phyloP scores from a whole-genome alignment of 2,888 invertebrate species.

The Cremastinae sp. region DNA sequence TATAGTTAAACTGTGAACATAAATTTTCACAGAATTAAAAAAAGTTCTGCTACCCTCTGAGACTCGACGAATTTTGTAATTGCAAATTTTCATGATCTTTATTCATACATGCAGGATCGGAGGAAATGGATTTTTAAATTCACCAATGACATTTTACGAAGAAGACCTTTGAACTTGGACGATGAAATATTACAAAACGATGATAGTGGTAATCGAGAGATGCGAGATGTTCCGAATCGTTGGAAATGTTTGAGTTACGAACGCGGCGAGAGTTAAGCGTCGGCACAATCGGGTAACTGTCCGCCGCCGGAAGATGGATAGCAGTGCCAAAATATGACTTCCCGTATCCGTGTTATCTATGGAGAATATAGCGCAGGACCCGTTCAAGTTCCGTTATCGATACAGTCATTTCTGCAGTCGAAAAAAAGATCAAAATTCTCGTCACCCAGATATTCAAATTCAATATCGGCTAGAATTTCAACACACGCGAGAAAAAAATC shows the following conservation, averaged over 20 bases:
- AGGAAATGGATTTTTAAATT: conserved; percentile 1
- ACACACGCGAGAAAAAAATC: neutral
- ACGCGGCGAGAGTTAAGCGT: conserved; percentile 67
- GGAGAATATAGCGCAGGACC: conserved; percentile 26
- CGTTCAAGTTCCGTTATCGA: conserved; percentile 55
- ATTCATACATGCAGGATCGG: neutral
- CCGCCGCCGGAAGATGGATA: conserved; percentile 70
- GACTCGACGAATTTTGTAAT: neutral
- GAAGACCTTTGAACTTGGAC: conserved; percentile 23
- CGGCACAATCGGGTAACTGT: conserved; percentile 68
- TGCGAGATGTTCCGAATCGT: conserved; percentile 41
- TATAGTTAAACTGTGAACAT: too few relatives aligned
- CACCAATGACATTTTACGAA: neutral
- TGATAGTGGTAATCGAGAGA: conserved; percentile 40
- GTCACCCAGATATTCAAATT: neutral
- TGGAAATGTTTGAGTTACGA: conserved; percentile 65
- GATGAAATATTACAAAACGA: conserved; percentile 46
- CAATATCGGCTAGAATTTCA: conserved; percentile 8
- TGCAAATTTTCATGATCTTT: neutral
- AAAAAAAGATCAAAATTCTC: conserved; percentile 42
- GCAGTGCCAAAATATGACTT: conserved; percentile 72
- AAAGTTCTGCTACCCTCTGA: too few relatives aligned
- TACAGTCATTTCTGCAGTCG: conserved; percentile 41
- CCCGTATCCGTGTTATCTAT: conserved; percentile 64
- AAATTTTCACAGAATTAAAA: too few relatives aligned